Conservation (phyloP, 1,140 invertebrate species). For the Zaprionus kolodkinae region DNA sequence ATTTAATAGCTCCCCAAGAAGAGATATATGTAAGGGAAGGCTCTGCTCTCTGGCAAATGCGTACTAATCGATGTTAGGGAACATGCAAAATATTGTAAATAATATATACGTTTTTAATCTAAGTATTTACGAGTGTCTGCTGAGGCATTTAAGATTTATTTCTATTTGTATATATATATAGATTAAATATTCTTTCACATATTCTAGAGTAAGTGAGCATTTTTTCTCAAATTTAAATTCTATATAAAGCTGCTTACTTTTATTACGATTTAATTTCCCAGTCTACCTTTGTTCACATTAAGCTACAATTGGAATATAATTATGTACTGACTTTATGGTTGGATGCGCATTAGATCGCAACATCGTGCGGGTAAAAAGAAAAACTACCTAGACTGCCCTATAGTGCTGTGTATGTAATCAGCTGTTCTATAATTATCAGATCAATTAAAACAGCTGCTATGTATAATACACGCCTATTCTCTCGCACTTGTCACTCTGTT, state of each 20-base stretch:
- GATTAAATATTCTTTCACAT: no score
- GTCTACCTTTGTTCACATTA: neutral
- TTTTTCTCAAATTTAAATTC: no score
- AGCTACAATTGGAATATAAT: neutral
- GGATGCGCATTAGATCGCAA: neutral
- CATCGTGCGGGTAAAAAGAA: no score
- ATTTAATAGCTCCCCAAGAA: neutral
- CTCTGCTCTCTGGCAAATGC: neutral
- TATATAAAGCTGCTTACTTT: no score
- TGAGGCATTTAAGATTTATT: no score
- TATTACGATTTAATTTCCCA: no score
- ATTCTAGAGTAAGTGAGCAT: no score
- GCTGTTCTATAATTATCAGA: neutral
- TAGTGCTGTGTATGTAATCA: neutral
- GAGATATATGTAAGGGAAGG: neutral
- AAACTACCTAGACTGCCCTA: no score
- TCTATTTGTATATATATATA: no score
- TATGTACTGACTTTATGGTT: neutral
- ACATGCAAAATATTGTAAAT: neutral
- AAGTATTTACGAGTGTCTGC: no score
- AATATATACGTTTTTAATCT: neutral
- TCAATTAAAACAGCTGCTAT: neutral
- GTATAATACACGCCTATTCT: neutral
- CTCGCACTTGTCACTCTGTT: neutral
- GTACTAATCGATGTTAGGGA: neutral